phyloP scores from a whole-genome alignment of 2,888 invertebrate genomes.

The Cantharis rustica region DNA sequence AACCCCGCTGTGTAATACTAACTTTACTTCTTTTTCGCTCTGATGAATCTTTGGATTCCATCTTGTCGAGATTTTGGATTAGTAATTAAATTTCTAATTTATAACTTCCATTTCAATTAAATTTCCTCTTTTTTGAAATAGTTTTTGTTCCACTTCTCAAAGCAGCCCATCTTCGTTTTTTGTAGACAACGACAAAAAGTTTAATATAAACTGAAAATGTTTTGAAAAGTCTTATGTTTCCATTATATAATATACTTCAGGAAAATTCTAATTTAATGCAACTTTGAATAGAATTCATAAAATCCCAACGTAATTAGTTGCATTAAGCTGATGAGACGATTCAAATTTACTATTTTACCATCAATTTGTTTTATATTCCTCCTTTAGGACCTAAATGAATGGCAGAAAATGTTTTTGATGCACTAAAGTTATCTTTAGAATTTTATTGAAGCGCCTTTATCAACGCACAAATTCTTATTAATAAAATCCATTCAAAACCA shows the following conservation, averaged over 20 bases:
- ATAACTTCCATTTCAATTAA: background rate
- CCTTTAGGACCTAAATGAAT: background rate
- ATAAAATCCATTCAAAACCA: background rate
- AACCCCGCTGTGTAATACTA: conserved; percentile 3
- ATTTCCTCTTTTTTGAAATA: background rate
- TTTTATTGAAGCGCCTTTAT: background rate
- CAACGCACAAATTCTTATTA: background rate
- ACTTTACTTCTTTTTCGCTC: background rate
- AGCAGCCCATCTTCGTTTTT: background rate
- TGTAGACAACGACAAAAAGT: background rate
- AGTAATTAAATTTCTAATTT: background rate
- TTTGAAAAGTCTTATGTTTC: background rate
- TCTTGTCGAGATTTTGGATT: background rate
- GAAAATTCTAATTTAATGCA: background rate
- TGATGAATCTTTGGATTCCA: background rate
- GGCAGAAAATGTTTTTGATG: background rate
- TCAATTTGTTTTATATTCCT: background rate
- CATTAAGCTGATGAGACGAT: background rate
- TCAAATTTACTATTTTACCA: background rate
- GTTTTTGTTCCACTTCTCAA: background rate
- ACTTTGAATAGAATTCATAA: background rate
- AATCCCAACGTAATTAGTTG: background rate
- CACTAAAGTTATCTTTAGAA: background rate
- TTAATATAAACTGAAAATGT: background rate
- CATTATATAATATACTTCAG: background rate